Percentiles rank a stretch among this genome's conserved stretches.
Conservation (phyloP, 2,888 invertebrate species). For the Pristionchus arcanus region DNA sequence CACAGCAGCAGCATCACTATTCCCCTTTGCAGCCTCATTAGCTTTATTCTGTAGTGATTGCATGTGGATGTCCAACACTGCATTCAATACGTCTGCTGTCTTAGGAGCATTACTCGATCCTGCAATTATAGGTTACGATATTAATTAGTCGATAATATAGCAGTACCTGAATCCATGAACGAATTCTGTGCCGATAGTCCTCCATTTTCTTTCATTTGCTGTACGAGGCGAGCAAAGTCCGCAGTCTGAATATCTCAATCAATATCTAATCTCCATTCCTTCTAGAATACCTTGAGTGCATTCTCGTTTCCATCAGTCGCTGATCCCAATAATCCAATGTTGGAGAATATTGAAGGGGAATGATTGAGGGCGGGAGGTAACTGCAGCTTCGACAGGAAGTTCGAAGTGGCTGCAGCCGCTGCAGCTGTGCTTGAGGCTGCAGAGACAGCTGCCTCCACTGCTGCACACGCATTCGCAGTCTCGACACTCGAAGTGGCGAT, state of each 20-base stretch:
- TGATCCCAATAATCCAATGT: conserved; percentile 69
- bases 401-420: conserved; percentile 56
- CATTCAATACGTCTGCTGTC: conserved; percentile 78
- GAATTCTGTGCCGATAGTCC: conserved; percentile 53
- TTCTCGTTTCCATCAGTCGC: conserved; percentile 64
- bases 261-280: neutral
- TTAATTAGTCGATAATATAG: neutral
- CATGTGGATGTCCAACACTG: conserved; percentile 77
- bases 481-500: conserved; percentile 1
- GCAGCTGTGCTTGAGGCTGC: neutral
- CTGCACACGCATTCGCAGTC: neutral
- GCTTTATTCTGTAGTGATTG: conserved; percentile 63
- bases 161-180: conserved; percentile 51
- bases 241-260: conserved; percentile 61
- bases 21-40: neutral
- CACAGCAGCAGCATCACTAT: neutral
- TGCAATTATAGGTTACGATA: neutral
- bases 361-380: conserved; percentile 67
- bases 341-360: conserved; percentile 77
- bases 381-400: conserved; percentile 64
- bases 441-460: neutral
- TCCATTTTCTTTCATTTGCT: conserved; percentile 60
- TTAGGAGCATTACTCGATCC: conserved; percentile 69
- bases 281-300: conserved; percentile 56
- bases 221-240: conserved; percentile 67